Evolutionary conservation across 2,113 vertebrate species (phyloP), one percentile per base, ranked within the genome.

Genomic region (Origma solitaria): DNA sequence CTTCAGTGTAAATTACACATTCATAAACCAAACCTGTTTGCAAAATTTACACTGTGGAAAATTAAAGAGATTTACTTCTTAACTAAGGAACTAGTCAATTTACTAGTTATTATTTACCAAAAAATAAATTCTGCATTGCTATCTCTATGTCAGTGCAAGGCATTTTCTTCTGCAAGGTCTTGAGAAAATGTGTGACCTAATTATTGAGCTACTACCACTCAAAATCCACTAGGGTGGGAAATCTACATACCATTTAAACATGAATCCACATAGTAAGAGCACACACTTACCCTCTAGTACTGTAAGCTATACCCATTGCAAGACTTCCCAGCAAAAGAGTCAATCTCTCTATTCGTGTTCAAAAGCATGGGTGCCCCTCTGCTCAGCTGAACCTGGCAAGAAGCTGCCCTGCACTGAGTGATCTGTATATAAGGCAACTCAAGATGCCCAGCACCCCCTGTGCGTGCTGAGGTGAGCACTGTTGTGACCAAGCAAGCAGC

Each of bases 231-330:
- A 33, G 25, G 13, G 12, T 66, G 14, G 45, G 57, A 82, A 90
- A 51, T 35, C 38, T 61, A 62, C 27, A 24, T 4, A 44, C 33
- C 49, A 72, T 50, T 79, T 78, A 89, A 78, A 64, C 11, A 75
- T 23, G 95, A 85, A 88, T 24, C 31, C 37, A 68, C 0, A 1
- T 10, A 80, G 40, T 37, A 80, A 65, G 33, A 94, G 45, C 49
- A 45, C 0, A 7, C 53, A 89, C 98, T 98, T 97, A 98, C 98
- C 98, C 97, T 97, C 97, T 97, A 77, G 97, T 92, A 50, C 98
- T 98, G 95, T 98, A 98, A 84, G 97, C 96, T 70, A 97, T 60
- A 94, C 98, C 98, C 98, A 98, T 98, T 94, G 87, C 54, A 80
- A 88, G 56, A 66, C 42, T 69, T 76, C 57, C 53, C 85, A 87